Base-by-base conservation (phyloP, 2,797 vertebrate genomes). In the Neosilurus hyrtlii region DNA sequence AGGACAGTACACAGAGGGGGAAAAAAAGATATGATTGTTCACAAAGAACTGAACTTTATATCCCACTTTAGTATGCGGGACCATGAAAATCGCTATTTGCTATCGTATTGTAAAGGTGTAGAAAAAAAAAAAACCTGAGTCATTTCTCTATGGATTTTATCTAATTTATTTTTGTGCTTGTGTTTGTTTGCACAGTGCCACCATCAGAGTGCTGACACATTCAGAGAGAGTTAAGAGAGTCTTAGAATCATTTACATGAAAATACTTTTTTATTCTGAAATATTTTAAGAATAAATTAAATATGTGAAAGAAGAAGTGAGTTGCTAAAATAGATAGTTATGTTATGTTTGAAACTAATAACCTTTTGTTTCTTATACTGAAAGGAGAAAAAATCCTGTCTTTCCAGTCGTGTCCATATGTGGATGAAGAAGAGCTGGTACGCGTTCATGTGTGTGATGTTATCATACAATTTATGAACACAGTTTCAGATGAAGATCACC, bases 261-360 rank as follows among this genome's bases (percentile, higher is more conserved):
- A 87, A 86, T 90, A 90, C 91, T 93, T 94, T 93, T 94, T 90
- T 92, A 95, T 93, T 91, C 92, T 94, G 90, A 91, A 91, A 91
- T 94, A 93, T 94, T 94, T 94, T 94, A 94, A 93, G 91, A 94
- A 95, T 94, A 93, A 93, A 94, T 92, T 91, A 94, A 95, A 93
- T 91, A 93, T 90, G 90, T 92, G 89, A 92, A 93, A 92, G 82
- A 93, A 91, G 87, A n/a, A 70, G 88, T 68, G 88, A 43, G 85
- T 89, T 90, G 89, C 82, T 88, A 87, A 90, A 90, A 85, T 56
- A 90, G 86, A 88, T 85, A 86, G 83, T 78, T 67, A 82, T 57
- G 37, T 65, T 14, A 52, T 75, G 62, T 59, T 54, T 35, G n/a
- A 51, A 74, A 76, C 52, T 79, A 35, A 43, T 68, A 67, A 82